phyloP scores from a whole-genome alignment of 2,888 invertebrate species.

The Brenthis ino region DNA sequence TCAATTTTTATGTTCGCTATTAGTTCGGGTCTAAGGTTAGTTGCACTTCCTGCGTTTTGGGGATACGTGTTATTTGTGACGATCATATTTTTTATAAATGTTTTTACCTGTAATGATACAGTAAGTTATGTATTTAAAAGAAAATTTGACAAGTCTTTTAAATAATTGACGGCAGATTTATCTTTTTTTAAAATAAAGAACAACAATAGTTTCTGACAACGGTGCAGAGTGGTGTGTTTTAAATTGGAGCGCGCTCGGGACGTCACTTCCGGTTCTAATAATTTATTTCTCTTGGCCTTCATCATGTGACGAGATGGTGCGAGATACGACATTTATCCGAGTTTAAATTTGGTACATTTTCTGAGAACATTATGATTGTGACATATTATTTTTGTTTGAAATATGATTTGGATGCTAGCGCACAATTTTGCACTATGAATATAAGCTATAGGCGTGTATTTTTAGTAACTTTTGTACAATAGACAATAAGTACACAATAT shows the following conservation, averaged over 20 bases:
- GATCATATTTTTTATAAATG: constrained; percentile 54
- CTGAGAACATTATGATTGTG: constrained; percentile 70
- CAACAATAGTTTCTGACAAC: constrained; percentile 46
- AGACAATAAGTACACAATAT: neutral
- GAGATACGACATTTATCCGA: constrained; percentile 68
- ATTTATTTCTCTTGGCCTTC: constrained; percentile 77
- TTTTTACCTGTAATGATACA: constrained; percentile 45
- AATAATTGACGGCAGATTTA: constrained; percentile 20
- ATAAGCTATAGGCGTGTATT: neutral
- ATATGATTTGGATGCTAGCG: constrained; percentile 26
- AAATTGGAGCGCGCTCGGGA: constrained; percentile 75
- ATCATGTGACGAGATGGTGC: constrained; percentile 73
- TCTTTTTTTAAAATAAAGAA: constrained; percentile 42
- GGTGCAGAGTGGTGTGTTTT: constrained; percentile 61
- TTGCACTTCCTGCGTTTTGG: constrained; percentile 66
- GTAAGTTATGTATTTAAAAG: constrained; percentile 49
- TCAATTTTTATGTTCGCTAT: constrained; percentile 66
- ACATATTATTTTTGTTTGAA: constrained; percentile 46
- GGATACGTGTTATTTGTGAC: constrained; percentile 56
- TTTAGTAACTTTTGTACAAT: neutral
- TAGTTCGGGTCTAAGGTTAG: constrained; percentile 58
- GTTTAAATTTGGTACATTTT: constrained; percentile 73
- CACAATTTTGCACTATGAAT: constrained; percentile 6
- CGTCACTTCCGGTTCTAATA: constrained; percentile 81
- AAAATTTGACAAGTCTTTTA: constrained; percentile 40